Base-by-base conservation (phyloP, 2,113 vertebrate genomes). In the Gulo gulo region DNA sequence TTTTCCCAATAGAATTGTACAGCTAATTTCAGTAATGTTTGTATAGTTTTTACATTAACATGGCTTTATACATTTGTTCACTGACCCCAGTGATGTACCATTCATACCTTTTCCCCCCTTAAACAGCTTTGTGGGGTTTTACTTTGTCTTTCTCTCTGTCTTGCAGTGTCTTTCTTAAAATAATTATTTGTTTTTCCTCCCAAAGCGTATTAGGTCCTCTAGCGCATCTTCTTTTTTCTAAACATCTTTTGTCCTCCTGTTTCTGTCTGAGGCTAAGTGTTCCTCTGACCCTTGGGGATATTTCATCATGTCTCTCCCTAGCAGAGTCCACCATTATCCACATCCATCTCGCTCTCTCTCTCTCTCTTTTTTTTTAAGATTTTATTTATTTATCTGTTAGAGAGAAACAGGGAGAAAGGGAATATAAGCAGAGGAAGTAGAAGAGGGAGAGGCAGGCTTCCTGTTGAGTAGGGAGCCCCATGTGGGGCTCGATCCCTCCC, bases 1-100 rank as follows among this genome's bases (percentile, higher is more conserved):
- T 16, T 73, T 57, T 95, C 79, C 61, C 87, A 69, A 1, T 6
- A 18, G 65, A 73, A 52, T 93, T 84, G 90, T 61, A 71, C 29
- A 47, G 73, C 61, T 81, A 69, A 85, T 96, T 97, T 95, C 52
- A 63, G 78, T 95, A 76, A 76, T 92, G 67, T 81, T 59, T 88
- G 11, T 69, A 36, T 10, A n/a, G 50, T 73, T 89, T 93, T 96
- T 95, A 18, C 45, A n/a, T 81, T 88, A 45, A 76, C 7, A 3
- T 11, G 4, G 13, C 26, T 96, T 81, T 85, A 59, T 50, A 34
- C 12, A 50, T 59, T 93, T 71, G 7, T 94, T 94, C 29, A 8
- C 29, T 52, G 55, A 71, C 6, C 36, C 81, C 13, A 52, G 18
- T 18, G 31, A 12, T 63, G 7, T 83, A 29, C 21, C 14, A 50